Conservation (phyloP, 1,140 invertebrate species). For the Hylaeus volcanicus region DNA sequence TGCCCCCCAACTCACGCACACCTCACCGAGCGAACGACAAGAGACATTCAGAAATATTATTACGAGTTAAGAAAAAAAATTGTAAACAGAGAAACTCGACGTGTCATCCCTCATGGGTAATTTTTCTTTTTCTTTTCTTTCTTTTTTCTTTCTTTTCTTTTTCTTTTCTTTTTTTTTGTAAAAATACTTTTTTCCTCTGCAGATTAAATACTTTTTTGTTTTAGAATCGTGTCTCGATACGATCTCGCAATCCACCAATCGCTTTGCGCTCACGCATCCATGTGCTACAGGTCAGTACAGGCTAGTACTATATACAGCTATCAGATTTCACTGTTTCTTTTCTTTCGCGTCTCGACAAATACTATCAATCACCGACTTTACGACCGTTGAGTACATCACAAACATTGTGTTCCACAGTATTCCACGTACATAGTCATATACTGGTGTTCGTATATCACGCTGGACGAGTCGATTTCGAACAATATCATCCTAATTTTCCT, state of each 20-base stretch:
- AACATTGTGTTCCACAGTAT: constrained; percentile 58
- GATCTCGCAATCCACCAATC: constrained; percentile 67
- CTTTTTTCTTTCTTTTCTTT: too few species aligned
- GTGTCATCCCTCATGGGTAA: constrained; percentile 52
- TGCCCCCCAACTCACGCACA: constrained; percentile 74
- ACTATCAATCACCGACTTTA: constrained; percentile 1
- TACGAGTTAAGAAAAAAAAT: constrained; percentile 59
- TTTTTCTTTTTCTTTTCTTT: constrained; percentile 18
- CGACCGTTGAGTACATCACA: constrained; percentile 45
- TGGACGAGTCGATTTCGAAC: not conserved
- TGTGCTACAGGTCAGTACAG: constrained; percentile 82
- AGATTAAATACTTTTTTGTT: constrained; percentile 48
- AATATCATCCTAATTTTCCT: constrained; percentile 8
- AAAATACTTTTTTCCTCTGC: constrained; percentile 37
- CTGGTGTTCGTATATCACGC: not conserved
- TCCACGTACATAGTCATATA: not conserved
- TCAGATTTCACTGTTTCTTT: constrained; percentile 59
- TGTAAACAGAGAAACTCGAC: constrained; percentile 64
- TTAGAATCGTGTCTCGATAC: constrained; percentile 50
- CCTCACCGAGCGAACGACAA: constrained; percentile 69
- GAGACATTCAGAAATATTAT: constrained; percentile 27
- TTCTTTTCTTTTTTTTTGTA: too few species aligned
- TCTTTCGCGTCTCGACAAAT: constrained; percentile 1
- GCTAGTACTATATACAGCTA: constrained; percentile 79
- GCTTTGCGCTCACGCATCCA: constrained; percentile 78